Base-by-base conservation (phyloP, 2,888 invertebrate species). In the Eilema caniola region DNA sequence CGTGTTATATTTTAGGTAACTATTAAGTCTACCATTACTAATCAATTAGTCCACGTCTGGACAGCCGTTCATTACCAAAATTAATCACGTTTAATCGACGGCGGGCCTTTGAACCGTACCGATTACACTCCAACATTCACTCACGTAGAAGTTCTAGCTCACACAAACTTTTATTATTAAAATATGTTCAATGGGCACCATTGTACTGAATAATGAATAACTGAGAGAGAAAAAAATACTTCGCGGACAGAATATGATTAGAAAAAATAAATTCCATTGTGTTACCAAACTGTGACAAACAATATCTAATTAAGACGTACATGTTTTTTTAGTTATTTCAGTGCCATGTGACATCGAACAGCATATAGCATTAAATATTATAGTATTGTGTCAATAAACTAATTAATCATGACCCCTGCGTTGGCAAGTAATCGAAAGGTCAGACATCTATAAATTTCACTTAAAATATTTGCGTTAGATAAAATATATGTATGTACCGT, bases 51-150 rank as follows among this genome's bases (percentile, higher is more conserved):
- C n/a, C n/a, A 7, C 20, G n/a, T n/a, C n/a, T 53, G 2, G 53
- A 53, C n/a, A 53, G 53, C 53, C n/a, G n/a, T n/a, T 53, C 53
- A n/a, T 53, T 53, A 53, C n/a, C 20, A 53, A 53, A 53, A n/a
- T 53, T 53, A 53, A 53, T 53, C 53, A 53, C 53, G 53, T 53
- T 8, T 53, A 53, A 53, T 53, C n/a, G n/a, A 53, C 4, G 47
- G 20, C n/a, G n/a, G 47, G n/a, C n/a, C 53, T 10, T 2, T n/a
- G 10, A n/a, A n/a, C 47, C n/a, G 20, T 53, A 10, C 53, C 2
- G n/a, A 53, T n/a, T n/a, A 53, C n/a, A 53, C n/a, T 53, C 53
- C 20, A 53, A 53, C 53, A 53, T 53, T 53, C 53, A n/a, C 53
- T 53, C 8, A 53, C n/a, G 53, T 53, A n/a, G n/a, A 3, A 53